phyloP scores from a whole-genome alignment of 1,140 invertebrate species.

The Ostrea denselamellosa region DNA sequence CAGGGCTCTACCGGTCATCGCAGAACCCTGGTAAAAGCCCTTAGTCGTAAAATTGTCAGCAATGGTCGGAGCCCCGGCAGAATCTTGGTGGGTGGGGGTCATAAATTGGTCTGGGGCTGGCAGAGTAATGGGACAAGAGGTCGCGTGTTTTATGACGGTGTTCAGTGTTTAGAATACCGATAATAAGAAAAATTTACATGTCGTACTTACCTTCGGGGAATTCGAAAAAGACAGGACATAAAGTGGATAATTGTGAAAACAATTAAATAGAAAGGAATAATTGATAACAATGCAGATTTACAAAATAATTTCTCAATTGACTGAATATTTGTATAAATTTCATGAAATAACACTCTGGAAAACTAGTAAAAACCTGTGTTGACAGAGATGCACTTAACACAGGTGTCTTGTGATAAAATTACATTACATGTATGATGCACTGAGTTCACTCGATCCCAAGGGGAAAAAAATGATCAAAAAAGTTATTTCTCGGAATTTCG shows the following conservation, averaged over 20 bases:
- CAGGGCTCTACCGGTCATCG: not conserved
- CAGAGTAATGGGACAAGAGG: not conserved
- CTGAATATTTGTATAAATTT: no score
- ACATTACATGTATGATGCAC: no score
- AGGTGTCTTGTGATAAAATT: no score
- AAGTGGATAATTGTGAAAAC: slow-evolving; percentile 28
- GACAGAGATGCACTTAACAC: not conserved
- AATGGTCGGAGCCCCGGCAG: not conserved
- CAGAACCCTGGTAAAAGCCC: slow-evolving; percentile 12
- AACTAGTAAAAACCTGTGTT: not conserved
- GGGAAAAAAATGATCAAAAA: not conserved
- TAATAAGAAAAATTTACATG: not conserved
- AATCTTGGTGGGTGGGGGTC: slow-evolving; percentile 16
- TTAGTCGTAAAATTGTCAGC: not conserved
- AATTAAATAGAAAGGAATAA: slow-evolving; percentile 9
- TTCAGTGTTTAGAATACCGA: not conserved
- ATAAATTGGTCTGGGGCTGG: slow-evolving; percentile 21
- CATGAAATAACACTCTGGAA: not conserved
- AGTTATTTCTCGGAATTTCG: not conserved
- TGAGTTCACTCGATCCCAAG: no score
- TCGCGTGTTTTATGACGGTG: not conserved
- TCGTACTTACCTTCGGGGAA: not conserved
- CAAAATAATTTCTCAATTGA: not conserved
- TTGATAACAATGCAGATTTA: slow-evolving; percentile 14
- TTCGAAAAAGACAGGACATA: not conserved